Percentiles rank a stretch among this genome's conserved stretches.
Evolutionary conservation across 2,888 invertebrate species (phyloP).

Genomic region (Formica aserva): DNA sequence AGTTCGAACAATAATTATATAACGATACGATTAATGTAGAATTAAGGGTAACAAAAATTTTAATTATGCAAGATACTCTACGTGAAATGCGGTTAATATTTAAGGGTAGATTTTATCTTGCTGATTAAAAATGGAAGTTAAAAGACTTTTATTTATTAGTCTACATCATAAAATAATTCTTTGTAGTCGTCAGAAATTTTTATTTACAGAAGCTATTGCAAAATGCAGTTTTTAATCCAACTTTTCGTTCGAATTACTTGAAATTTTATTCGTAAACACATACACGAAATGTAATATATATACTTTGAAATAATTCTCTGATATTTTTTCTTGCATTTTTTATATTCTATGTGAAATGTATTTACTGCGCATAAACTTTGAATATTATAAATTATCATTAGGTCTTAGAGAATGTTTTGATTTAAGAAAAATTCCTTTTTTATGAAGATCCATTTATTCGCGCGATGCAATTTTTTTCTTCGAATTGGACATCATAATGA

Average conservation of each 20-base stretch:
- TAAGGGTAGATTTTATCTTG: not conserved
- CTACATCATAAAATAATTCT: not conserved
- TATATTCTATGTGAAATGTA: not conserved
- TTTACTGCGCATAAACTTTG: slow-evolving; percentile 11
- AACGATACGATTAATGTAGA: not conserved
- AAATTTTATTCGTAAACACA: slow-evolving; percentile 12
- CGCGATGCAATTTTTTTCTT: slow-evolving; percentile 18
- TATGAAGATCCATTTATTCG: slow-evolving; percentile 15
- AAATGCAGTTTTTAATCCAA: slow-evolving; percentile 32
- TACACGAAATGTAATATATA: not conserved
- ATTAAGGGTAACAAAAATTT: slow-evolving; percentile 5
- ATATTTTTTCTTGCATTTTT: not conserved
- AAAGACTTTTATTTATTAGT: slow-evolving; percentile 6
- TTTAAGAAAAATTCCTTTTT: slow-evolving; percentile 16
- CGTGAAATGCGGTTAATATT: slow-evolving; percentile 3
- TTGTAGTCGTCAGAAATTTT: not conserved
- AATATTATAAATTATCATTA: slow-evolving; percentile 4
- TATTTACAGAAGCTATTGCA: not conserved
- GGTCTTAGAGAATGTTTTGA: not conserved
- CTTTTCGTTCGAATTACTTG: not conserved
- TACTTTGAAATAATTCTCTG: not conserved
- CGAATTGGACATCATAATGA: slow-evolving; percentile 11
- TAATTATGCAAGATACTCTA: not conserved
- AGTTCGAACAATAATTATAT: not conserved
- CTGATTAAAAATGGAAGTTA: slow-evolving; percentile 24